These are phyloP conservation scores for Pseudochaenichthys georgianus DNA, from an alignment of 2,797 vertebrate genomes.

Conservation along the genomic window DNA sequence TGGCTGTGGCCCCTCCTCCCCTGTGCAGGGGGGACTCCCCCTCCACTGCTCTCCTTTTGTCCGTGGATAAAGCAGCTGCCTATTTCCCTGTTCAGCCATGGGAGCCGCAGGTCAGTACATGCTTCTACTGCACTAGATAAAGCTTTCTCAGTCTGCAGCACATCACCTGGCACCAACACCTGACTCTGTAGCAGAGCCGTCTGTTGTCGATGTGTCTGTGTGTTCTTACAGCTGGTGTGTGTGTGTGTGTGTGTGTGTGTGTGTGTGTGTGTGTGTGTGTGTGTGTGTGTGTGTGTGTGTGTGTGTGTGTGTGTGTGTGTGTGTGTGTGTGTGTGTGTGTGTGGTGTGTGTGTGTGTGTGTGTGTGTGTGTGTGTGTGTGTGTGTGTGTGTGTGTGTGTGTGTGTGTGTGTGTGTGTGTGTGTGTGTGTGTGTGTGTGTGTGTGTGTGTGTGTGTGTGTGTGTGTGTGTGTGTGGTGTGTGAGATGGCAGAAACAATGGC, in stretches of 20 bases:
- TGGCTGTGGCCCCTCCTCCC: constrained; percentile 70
- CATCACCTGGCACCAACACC: constrained; percentile 37
- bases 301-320: too few relatives aligned
- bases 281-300: constrained; percentile 9
- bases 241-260: constrained; percentile 32
- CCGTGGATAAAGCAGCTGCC: constrained; percentile 84
- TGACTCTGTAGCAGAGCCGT: constrained; percentile 31
- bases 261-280: not conserved
- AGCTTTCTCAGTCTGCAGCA: constrained; percentile 64
- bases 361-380: constrained; percentile 46
- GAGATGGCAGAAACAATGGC: too few relatives aligned
- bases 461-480: not conserved
- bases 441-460: constrained; percentile 49
- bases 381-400: constrained; percentile 27
- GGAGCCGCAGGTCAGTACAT: constrained; percentile 87
- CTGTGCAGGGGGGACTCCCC: constrained; percentile 53
- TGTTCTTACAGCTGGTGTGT: constrained; percentile 46
- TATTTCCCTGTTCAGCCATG: constrained; percentile 87
- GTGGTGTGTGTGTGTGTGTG: constrained; percentile 37
- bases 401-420: not conserved
- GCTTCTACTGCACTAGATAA: constrained; percentile 70
- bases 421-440: constrained; percentile 27
- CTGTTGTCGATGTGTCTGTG: constrained; percentile 32
- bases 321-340: too few relatives aligned
- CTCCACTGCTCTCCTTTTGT: constrained; percentile 83